Conservation (phyloP, 2,797 vertebrate genomes). For the Chloroceryle amazona region DNA sequence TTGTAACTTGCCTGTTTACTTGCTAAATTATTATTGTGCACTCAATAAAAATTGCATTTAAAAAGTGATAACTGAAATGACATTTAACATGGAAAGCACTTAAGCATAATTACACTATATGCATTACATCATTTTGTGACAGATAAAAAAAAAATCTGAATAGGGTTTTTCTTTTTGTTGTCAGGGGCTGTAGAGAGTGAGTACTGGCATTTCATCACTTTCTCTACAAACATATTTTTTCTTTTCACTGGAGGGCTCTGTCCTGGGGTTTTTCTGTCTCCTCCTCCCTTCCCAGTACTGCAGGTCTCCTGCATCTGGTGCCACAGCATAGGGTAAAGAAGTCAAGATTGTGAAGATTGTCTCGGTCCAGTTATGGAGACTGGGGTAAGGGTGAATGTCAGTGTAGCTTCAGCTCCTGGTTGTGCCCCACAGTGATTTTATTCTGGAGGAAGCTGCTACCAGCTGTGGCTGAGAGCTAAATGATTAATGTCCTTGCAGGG, state of each 20-base stretch:
- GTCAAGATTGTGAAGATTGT: not conserved
- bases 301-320: not conserved
- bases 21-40: constrained; percentile 80
- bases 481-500: not conserved
- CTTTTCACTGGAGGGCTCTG: not conserved
- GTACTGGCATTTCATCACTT: constrained; percentile 29
- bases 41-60: constrained; percentile 83
- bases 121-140: constrained; percentile 81
- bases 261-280: not conserved
- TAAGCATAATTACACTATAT: constrained; percentile 88
- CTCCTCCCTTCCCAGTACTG: not conserved
- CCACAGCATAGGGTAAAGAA: not conserved
- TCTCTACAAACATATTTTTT: not conserved
- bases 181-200: constrained; percentile 27
- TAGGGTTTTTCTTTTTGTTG: constrained; percentile 43
- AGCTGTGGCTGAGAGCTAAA: not conserved
- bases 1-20: constrained; percentile 75
- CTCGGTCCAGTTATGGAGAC: accelerated
- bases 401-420: accelerated
- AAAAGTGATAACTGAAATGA: constrained; percentile 88
- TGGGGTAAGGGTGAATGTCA: accelerated
- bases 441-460: not conserved
- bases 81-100: constrained; percentile 87
- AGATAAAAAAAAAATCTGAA: constrained; percentile 69
- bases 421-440: not conserved